Conservation (phyloP, 2,888 invertebrate genomes). For the Megaustenia siamemsis region DNA sequence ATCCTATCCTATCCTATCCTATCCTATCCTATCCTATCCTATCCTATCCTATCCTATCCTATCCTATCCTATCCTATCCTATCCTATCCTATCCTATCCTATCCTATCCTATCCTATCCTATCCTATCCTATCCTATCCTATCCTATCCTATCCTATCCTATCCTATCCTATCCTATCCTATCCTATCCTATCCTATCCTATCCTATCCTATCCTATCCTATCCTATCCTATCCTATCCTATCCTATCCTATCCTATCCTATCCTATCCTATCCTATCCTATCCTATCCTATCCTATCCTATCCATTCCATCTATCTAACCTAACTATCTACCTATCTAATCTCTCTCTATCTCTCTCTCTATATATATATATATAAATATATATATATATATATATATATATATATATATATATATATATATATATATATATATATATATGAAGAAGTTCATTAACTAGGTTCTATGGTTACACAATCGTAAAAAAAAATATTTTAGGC, state of each 20-base stretch:
- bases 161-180: background rate
- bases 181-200: background rate
- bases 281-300: background rate
- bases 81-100: background rate
- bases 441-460: no score
- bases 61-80: background rate
- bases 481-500: no score
- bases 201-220: background rate
- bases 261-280: background rate
- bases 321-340: background rate
- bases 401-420: conserved; percentile 13
- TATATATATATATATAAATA: conserved; percentile 5
- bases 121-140: background rate
- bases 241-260: background rate
- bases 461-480: no score
- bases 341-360: background rate
- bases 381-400: conserved; percentile 12
- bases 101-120: background rate
- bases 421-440: no score
- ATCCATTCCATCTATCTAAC: background rate
- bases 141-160: background rate
- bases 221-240: background rate
- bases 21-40: background rate
- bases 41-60: background rate
- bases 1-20: background rate